Conservation (phyloP, 2,113 vertebrate genomes). For the Tachycineta bicolor region DNA sequence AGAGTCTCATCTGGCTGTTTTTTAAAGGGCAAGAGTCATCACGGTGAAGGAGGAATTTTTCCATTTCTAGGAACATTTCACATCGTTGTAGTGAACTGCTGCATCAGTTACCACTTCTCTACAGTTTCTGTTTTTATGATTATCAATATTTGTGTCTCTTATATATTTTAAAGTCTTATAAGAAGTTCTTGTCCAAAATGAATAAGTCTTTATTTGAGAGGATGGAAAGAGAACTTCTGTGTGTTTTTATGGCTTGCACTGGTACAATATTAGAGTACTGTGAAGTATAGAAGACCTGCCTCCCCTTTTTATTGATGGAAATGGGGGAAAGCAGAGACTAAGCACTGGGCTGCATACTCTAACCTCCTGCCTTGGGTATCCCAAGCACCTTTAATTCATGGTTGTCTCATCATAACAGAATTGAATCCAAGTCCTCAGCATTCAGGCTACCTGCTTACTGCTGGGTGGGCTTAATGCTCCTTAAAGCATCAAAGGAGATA, state of each 20-base stretch:
- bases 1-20: slow-evolving; percentile 55
- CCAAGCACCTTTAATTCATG: neutral
- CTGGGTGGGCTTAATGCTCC: neutral
- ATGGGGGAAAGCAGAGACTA: neutral
- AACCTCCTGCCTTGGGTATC: neutral
- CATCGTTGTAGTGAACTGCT: neutral
- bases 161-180: neutral
- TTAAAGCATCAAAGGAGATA: neutral
- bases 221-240: neutral
- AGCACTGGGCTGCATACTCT: accelerated
- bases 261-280: neutral
- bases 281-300: neutral
- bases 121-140: neutral
- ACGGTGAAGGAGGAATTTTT: slow-evolving; percentile 25
- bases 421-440: neutral
- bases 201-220: neutral
- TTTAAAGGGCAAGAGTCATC: slow-evolving; percentile 66
- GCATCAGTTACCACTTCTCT: neutral
- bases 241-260: neutral
- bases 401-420: neutral
- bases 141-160: neutral
- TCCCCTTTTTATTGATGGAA: neutral
- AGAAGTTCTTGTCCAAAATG: neutral
- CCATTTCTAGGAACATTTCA: slow-evolving; percentile 36
- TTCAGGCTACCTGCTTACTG: neutral